Evolutionary conservation across 2,888 invertebrate species (phyloP).

Genomic region (Limnephilus lunatus): DNA sequence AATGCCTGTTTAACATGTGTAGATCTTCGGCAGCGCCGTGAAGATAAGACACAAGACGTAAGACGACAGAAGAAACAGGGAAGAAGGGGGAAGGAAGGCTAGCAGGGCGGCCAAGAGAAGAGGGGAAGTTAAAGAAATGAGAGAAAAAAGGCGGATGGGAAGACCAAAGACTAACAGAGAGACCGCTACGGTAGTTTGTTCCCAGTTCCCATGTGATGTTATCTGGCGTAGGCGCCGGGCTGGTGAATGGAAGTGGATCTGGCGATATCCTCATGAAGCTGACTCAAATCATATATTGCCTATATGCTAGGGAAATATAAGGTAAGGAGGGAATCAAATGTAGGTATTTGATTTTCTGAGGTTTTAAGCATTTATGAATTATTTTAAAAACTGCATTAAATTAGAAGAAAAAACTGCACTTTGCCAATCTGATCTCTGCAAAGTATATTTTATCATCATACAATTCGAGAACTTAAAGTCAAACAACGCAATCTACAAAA

Average conservation of each 20-base stretch:
- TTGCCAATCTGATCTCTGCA: no score
- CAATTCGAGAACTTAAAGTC: no score
- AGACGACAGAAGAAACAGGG: not conserved
- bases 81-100: not conserved
- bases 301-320: not conserved
- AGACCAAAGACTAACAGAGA: not conserved
- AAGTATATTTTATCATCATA: no score
- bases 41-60: not conserved
- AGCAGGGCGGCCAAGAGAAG: not conserved
- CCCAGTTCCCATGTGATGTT: slow-evolving; percentile 58
- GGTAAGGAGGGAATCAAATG: not conserved
- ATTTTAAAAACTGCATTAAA: not conserved
- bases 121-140: not conserved
- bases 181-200: slow-evolving; percentile 42
- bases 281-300: not conserved
- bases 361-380: not conserved
- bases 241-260: not conserved
- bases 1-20: not conserved
- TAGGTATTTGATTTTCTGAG: not conserved
- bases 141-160: slow-evolving; percentile 8
- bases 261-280: not conserved
- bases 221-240: slow-evolving; percentile 56
- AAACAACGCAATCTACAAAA: no score
- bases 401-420: not conserved
- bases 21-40: not conserved